Conservation (phyloP, 2,113 vertebrate species). For the Erythrocercus mccallii region DNA sequence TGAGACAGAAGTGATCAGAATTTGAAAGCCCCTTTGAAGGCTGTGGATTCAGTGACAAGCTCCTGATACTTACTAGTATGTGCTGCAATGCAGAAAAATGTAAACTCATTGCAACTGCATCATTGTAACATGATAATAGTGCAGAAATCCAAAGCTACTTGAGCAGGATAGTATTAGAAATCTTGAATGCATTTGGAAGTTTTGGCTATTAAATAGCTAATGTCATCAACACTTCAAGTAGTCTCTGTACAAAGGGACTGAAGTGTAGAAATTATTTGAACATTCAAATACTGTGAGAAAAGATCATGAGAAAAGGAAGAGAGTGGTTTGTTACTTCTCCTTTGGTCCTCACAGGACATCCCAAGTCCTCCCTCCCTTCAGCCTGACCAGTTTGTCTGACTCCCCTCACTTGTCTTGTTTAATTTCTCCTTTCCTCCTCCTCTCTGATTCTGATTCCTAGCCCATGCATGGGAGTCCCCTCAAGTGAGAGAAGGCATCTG, state of each 20-base stretch:
- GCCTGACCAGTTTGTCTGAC: neutral
- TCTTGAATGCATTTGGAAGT: neutral
- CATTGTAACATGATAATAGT: neutral
- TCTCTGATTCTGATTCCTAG: neutral
- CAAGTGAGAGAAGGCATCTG: neutral
- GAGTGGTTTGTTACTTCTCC: neutral
- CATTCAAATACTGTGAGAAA: neutral
- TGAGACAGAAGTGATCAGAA: neutral
- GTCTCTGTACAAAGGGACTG: neutral
- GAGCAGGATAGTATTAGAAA: neutral
- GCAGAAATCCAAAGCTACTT: neutral
- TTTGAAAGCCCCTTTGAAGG: neutral
- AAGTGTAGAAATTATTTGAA: neutral
- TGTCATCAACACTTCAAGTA: neutral
- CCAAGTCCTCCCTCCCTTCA: neutral
- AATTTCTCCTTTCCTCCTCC: neutral
- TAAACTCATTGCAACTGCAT: neutral
- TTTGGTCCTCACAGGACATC: neutral
- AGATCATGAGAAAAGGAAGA: neutral
- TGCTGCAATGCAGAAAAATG: slow-evolving; percentile 4
- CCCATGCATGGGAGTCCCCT: neutral
- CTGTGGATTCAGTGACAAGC: neutral
- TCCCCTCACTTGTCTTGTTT: neutral
- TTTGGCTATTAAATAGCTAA: neutral
- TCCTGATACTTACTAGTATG: neutral